phyloP scores from a whole-genome alignment of 2,113 vertebrate species.

The Xiphophorus maculatus region DNA sequence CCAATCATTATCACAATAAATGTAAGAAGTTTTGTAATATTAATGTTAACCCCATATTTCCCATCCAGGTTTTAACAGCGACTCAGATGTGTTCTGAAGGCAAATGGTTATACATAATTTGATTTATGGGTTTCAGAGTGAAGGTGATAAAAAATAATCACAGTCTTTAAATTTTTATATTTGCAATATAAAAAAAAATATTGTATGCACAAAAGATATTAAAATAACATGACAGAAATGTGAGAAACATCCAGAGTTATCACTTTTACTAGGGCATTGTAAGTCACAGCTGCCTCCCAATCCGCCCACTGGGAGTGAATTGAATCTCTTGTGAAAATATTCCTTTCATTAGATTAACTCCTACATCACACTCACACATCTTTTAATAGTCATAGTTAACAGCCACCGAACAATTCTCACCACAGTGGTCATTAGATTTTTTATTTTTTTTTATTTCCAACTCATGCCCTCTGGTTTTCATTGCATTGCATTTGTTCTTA shows the following conservation, averaged over 20 bases:
- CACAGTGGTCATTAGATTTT: background rate
- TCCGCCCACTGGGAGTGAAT: slow-evolving; percentile 18
- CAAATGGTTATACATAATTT: background rate
- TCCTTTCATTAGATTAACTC: slow-evolving; percentile 36
- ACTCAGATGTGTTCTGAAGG: background rate
- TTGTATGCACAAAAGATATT: background rate
- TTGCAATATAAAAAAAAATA: too few relatives aligned
- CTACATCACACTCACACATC: slow-evolving; percentile 36
- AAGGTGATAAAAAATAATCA: background rate
- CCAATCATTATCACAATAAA: background rate
- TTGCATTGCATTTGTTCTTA: background rate
- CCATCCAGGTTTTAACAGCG: background rate
- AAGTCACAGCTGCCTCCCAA: slow-evolving; percentile 9
- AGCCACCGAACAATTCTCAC: slow-evolving; percentile 6
- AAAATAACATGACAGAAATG: background rate
- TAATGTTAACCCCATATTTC: background rate
- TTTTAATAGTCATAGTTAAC: slow-evolving; percentile 34
- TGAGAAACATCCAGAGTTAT: background rate
- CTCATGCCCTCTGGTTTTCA: slow-evolving; percentile 7
- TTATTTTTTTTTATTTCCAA: slow-evolving; percentile 6
- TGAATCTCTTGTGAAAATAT: slow-evolving; percentile 23
- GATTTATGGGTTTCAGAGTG: background rate
- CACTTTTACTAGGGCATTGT: background rate
- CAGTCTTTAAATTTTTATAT: background rate
- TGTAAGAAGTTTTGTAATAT: background rate